Conservation (phyloP, 2,113 vertebrate genomes). For the Rhinoderma darwinii region DNA sequence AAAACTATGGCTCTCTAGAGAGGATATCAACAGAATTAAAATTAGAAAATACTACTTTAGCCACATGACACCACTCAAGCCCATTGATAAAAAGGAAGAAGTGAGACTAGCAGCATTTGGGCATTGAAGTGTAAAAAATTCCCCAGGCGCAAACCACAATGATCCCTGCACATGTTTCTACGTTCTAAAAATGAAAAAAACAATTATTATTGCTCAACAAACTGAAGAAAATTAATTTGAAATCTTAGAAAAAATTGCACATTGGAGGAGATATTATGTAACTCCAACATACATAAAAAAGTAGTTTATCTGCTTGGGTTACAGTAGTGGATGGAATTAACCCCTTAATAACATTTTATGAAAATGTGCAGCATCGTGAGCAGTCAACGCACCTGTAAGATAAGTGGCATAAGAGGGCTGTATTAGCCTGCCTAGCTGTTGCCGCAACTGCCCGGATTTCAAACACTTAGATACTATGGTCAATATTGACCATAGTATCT, state of each 20-base stretch:
- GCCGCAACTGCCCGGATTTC: no score
- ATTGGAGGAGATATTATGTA: neutral
- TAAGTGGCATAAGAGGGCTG: no score
- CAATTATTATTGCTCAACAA: slow-evolving; percentile 41
- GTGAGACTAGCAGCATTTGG: slow-evolving; percentile 74
- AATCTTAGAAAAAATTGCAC: neutral
- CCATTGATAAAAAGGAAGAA: slow-evolving; percentile 81
- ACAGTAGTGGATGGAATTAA: neutral
- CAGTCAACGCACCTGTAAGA: no score
- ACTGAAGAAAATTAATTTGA: neutral
- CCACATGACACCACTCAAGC: slow-evolving; percentile 67
- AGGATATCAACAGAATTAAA: slow-evolving; percentile 64
- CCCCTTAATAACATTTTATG: no score
- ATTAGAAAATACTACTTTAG: slow-evolving; percentile 75
- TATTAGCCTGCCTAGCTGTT: no score
- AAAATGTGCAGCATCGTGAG: no score
- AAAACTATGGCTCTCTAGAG: slow-evolving; percentile 47
- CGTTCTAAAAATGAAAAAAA: slow-evolving; percentile 62
- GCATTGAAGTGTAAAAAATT: slow-evolving; percentile 72
- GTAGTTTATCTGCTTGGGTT: neutral
- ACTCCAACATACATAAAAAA: neutral
- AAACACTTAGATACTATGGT: no score
- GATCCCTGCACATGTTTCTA: slow-evolving; percentile 66
- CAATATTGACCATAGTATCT: no score
- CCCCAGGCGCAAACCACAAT: slow-evolving; percentile 69